Percentiles rank a stretch among this genome's conserved stretches.
These are phyloP conservation scores for Danaus chrysippus DNA, from an alignment of 2,888 invertebrate genomes.

Conservation along the genomic window DNA sequence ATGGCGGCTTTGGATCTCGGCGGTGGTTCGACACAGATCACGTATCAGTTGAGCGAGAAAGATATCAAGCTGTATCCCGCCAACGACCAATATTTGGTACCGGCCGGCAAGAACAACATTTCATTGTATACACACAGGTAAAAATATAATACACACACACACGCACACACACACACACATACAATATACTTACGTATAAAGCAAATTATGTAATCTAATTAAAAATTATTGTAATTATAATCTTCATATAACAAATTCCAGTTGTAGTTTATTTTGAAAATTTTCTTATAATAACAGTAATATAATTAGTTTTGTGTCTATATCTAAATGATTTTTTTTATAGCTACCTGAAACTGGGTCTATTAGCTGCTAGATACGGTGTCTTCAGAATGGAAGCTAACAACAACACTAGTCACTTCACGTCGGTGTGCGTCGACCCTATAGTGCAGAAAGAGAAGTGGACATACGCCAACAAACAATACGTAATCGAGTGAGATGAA, in stretches of 20 bases:
- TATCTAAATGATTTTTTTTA: conserved; percentile 35
- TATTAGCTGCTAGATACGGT: conserved; percentile 93
- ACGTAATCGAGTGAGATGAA: conserved; percentile 79
- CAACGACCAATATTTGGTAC: conserved; percentile 54
- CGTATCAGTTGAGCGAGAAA: conserved; percentile 65
- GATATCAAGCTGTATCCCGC: conserved; percentile 41
- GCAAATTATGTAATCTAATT: background rate
- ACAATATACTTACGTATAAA: background rate
- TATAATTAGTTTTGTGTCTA: background rate
- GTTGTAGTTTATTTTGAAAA: too few relatives aligned
- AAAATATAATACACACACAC: conserved; percentile 20
- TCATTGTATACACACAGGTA: conserved; percentile 73
- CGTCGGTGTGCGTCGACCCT: conserved; percentile 89
- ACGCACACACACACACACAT: background rate
- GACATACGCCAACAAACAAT: conserved; percentile 87
- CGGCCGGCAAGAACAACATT: conserved; percentile 62
- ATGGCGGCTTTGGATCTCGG: conserved; percentile 96
- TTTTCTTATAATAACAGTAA: too few relatives aligned
- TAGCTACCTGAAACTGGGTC: conserved; percentile 94
- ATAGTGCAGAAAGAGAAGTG: conserved; percentile 84
- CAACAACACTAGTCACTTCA: conserved; percentile 65
- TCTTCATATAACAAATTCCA: too few relatives aligned
- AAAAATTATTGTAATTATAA: too few relatives aligned
- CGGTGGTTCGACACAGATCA: conserved; percentile 86
- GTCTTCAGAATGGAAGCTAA: conserved; percentile 79